A percentile compares a stretch with the other conserved stretches of the same genome.
phyloP scores from a whole-genome alignment of 2,797 vertebrate species.

The Linurgus olivaceus region DNA sequence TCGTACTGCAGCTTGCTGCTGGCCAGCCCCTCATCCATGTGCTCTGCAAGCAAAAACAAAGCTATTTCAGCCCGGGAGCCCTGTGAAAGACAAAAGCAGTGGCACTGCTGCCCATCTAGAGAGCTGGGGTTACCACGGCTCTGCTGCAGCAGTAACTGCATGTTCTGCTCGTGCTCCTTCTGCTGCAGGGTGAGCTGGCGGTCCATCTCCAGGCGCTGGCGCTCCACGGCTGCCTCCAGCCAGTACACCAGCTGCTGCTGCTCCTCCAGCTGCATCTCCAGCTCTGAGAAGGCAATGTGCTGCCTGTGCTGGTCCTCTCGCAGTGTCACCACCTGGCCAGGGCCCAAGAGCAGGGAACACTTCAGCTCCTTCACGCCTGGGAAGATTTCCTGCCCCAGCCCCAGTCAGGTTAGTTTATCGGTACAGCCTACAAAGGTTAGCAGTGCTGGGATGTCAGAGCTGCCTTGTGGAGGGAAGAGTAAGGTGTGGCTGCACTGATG shows the following conservation, averaged over 20 bases:
- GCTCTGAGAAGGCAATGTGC: constrained; percentile 88
- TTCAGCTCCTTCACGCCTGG: not conserved
- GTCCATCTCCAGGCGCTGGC: constrained; percentile 90
- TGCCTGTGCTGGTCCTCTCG: constrained; percentile 94
- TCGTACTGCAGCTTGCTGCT: constrained; percentile 91
- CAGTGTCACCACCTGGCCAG: constrained; percentile 88
- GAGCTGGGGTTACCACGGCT: constrained; percentile 80
- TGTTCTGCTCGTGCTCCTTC: constrained; percentile 89
- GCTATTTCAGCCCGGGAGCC: not conserved
- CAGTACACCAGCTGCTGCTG: constrained; percentile 88
- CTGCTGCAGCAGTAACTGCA: constrained; percentile 93
- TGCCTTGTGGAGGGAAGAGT: not conserved
- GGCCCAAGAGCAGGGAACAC: not conserved
- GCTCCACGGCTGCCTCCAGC: constrained; percentile 91
- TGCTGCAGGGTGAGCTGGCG: constrained; percentile 94
- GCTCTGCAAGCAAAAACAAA: constrained; percentile 75
- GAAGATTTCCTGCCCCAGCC: not conserved
- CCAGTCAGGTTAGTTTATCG: not conserved
- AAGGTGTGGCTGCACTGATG: not conserved
- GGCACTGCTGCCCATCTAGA: rapidly evolving
- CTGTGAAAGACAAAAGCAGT: not conserved
- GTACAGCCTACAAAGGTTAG: not conserved
- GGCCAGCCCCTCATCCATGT: constrained; percentile 89
- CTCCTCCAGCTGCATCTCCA: constrained; percentile 94
- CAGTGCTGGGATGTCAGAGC: not conserved